Base-by-base conservation (phyloP, 1,140 invertebrate species). In the Drosophila eugracilis region DNA sequence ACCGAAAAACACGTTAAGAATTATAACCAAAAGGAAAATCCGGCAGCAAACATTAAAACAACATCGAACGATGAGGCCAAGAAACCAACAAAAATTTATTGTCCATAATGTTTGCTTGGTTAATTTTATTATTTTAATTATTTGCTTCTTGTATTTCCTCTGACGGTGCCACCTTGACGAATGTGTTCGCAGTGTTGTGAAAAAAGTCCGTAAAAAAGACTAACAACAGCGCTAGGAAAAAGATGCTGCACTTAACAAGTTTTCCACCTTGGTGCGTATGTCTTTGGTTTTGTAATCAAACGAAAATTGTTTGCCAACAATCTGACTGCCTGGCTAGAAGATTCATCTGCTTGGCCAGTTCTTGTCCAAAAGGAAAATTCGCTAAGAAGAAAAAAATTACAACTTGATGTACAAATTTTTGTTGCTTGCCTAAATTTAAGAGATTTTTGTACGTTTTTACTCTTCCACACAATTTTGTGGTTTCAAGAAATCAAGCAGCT, bases 111-210 rank as follows among this genome's bases (percentile, higher is more conserved):
- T 66, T 78, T 78, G 70, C 50, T 59, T 78, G 37, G 76, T 78
- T 74, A 78, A 75, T 79, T 84, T 78, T 66, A 83, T 59, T 78
- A 85, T 84, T 85, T 84, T 84, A 75, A 84, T 84, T 78, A 78
- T 84, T 75, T 63, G 58, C 48, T 37, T 28, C 24, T 49, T 49
- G 50, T 15, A 49, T 75, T 65, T 75, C 50, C 49, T 39, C n/a
- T 41, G 70, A n/a, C 70, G 24, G 7, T 37, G 58, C 66, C 54
- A 55, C 77, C 72, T 73, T 70, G 63, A 78, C 74, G 69, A 78
- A 69, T 71, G 47, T 62, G 53, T 53, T 69, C 41, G 45, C 57
- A 44, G 39, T 36, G 34, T 52, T 54, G 39, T 50, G 50, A 39
- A 71, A 80, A 71, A 71, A 47, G 34, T 36, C 58, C 41, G 37